These are phyloP conservation scores for fruit fly (Drosophila melanogaster) DNA, from an alignment of 1,140 invertebrate species.

Conservation along the genomic window Release_6_plus_ISO1_MT NT_033779.5:6339001-6339500, in stretches of 20 bases:
- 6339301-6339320: background rate
- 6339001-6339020: too few species aligned
- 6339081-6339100: too few species aligned
- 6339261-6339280: slow-evolving; percentile 62
- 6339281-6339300: slow-evolving; percentile 13
- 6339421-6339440: slow-evolving; percentile 30
- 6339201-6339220: slow-evolving; percentile 39
- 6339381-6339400: slow-evolving; percentile 9
- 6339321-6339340: slow-evolving; percentile 7
- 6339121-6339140: slow-evolving; percentile 17
- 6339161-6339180: background rate
- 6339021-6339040: background rate
- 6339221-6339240: slow-evolving; percentile 29
- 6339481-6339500: slow-evolving; percentile 38
- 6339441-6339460: slow-evolving; percentile 27
- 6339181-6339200: slow-evolving; percentile 22
- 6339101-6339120: too few species aligned
- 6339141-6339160: too few species aligned
- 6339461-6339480: slow-evolving; percentile 32
- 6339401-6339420: slow-evolving; percentile 27
- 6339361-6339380: slow-evolving; percentile 68
- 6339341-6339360: slow-evolving; percentile 58
- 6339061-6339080: too few species aligned
- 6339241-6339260: slow-evolving; percentile 66
- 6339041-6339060: too few species aligned